A percentile compares a stretch with the other conserved stretches of the same genome.
These are phyloP conservation scores for Chelidonichthys spinosus DNA, from an alignment of 2,797 vertebrate species.

Conservation along the genomic window DNA sequence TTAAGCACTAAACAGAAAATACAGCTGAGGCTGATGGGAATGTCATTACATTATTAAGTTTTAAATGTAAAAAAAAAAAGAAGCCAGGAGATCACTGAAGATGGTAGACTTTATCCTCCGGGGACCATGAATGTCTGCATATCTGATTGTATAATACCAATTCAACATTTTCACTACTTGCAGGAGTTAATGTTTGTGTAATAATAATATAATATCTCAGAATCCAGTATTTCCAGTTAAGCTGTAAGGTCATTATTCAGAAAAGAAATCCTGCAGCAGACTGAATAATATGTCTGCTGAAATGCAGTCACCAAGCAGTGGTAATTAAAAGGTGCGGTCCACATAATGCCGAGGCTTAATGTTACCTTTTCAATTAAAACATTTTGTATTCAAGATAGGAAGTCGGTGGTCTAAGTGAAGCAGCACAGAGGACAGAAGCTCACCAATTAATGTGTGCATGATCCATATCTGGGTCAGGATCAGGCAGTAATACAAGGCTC, in stretches of 20 bases:
- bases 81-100: not conserved
- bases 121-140: not conserved
- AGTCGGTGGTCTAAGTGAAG: not conserved
- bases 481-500: slow-evolving; percentile 33
- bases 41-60: not conserved
- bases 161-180: not conserved
- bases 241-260: not conserved
- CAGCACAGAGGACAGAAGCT: slow-evolving; percentile 15
- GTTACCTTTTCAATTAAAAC: too few species aligned
- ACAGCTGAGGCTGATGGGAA: not conserved
- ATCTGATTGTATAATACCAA: not conserved
- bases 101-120: not conserved
- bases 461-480: slow-evolving; percentile 22
- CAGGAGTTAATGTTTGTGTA: not conserved
- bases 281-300: not conserved
- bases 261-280: not conserved
- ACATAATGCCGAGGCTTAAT: too few species aligned
- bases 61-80: too few species aligned
- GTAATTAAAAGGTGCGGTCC: not conserved
- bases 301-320: not conserved
- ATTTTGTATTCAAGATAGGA: too few species aligned
- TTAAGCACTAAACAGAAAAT: not conserved
- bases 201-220: not conserved
- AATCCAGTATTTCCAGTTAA: slow-evolving; percentile 1
- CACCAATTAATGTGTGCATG: slow-evolving; percentile 10